Evolutionary conservation across 2,888 invertebrate species (phyloP).

Genomic region (Ectemnius lituratus): DNA sequence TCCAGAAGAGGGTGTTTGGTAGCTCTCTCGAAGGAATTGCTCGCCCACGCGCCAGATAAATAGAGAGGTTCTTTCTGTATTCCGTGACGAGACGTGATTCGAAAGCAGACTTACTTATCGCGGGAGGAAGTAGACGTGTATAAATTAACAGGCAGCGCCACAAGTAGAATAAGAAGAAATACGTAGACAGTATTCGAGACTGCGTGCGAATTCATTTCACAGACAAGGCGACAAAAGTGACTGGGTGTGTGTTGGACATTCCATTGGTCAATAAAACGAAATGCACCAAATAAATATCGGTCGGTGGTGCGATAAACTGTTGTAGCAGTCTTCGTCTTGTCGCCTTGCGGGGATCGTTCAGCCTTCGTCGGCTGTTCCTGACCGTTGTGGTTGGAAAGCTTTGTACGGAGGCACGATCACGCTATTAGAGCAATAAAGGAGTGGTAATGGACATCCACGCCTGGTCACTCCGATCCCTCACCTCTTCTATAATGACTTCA

Average conservation of each 20-base stretch:
- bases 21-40: neutral
- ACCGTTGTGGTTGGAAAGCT: constrained; percentile 5
- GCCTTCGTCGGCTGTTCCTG: neutral
- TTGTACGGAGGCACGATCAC: constrained; percentile 1
- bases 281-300: constrained; percentile 55
- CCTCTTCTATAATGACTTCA: neutral
- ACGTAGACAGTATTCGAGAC: neutral
- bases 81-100: constrained; percentile 50
- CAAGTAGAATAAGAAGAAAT: constrained; percentile 14
- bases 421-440: constrained; percentile 6
- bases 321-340: neutral
- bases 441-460: neutral
- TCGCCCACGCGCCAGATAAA: constrained; percentile 57
- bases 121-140: constrained; percentile 51
- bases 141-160: constrained; percentile 51
- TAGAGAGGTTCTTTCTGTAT: constrained; percentile 32
- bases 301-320: constrained; percentile 34
- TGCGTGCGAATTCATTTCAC: neutral
- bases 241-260: constrained; percentile 16
- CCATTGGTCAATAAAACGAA: constrained; percentile 52
- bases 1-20: neutral
- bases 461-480: neutral
- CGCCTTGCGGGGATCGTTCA: neutral
- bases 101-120: constrained; percentile 51
- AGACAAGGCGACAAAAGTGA: constrained; percentile 45